Base-by-base conservation (phyloP, 2,113 vertebrate genomes). In the Lagopus leucura region DNA sequence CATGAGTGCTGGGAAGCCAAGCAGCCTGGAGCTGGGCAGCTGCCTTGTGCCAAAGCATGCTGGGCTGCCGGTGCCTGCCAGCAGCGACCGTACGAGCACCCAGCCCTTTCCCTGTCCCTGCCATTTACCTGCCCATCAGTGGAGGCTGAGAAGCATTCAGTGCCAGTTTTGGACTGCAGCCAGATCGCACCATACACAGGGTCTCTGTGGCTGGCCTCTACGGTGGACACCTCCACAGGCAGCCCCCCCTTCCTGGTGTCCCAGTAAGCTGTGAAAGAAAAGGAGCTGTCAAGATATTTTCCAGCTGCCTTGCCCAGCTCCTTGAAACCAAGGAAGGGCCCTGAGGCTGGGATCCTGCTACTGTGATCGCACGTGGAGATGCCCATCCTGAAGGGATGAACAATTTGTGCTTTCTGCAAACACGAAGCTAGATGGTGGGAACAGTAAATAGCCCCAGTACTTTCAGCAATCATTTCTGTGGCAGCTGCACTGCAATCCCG, bases 161-260 rank as follows among this genome's bases (percentile, higher is more conserved):
- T 99, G 93, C 99, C 98, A 0, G 99, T 99, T 96, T 99, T 99
- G 50, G 99, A 99, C 94, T 99, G 99, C 67, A 99, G 92, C 99
- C 99, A 99, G 97, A 98, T 97, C 32, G 97, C 96, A 85, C 98
- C 98, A 2, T 99, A 99, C 88, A 99, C 99, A 0, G 99, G 99
- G 92, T 99, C 99, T 89, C 98, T 96, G 97, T 99, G 99, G 94
- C 99, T 98, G 89, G 98, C 90, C 89, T 99, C 99, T 19, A 99
- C 94, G 3, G 98, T 96, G 30, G 99, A 99, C 50, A 97, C 90
- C 85, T 99, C 99, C 13, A 98, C 94, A 0, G 99, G 98, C 92
- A 98, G 97, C 61, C 98, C 97, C 70, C 99, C 99, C 92, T 98
- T 99, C 25, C 99, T 97, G 12, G 98, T 99, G 97, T 99, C 99